phyloP scores from a whole-genome alignment of 2,888 invertebrate genomes.

The Drosophila meridionalis region DNA sequence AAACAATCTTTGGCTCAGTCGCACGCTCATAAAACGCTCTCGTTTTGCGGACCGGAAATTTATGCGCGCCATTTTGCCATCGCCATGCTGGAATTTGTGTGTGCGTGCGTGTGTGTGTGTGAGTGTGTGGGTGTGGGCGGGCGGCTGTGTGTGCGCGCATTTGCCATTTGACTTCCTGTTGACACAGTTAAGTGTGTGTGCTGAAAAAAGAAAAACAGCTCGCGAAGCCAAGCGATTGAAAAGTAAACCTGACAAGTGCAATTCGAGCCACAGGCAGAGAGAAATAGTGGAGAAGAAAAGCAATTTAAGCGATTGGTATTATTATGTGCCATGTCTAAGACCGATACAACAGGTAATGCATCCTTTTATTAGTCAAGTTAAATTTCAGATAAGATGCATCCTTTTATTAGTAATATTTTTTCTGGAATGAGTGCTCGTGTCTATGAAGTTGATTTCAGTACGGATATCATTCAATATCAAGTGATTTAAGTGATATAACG shows the following conservation, averaged over 20 bases:
- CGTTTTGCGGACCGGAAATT: conserved; percentile 69
- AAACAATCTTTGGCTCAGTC: conserved; percentile 74
- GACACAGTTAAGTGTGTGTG: conserved; percentile 64
- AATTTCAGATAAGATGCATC: neutral
- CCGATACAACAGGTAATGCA: neutral
- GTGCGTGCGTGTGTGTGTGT: conserved; percentile 9
- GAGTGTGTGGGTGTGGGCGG: conserved; percentile 8
- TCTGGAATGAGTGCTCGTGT: too few relatives aligned
- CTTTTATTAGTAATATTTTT: too few relatives aligned
- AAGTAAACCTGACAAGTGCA: conserved; percentile 31
- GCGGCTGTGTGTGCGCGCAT: conserved; percentile 28
- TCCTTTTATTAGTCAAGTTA: neutral
- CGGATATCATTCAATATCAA: too few relatives aligned
- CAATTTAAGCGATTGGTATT: neutral
- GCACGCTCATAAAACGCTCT: conserved; percentile 67
- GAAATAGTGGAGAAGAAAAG: neutral
- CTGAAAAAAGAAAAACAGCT: conserved; percentile 9
- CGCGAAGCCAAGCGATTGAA: conserved; percentile 18
- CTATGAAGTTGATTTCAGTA: too few relatives aligned
- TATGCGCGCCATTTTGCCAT: conserved; percentile 75
- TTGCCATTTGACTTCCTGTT: conserved; percentile 73
- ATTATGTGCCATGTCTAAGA: neutral
- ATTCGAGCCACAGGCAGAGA: conserved; percentile 18
- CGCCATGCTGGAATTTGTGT: conserved; percentile 25
- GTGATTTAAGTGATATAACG: too few relatives aligned